Evolutionary conservation across 2,113 vertebrate species (phyloP).

Genomic region (Dasyornis broadbenti): DNA sequence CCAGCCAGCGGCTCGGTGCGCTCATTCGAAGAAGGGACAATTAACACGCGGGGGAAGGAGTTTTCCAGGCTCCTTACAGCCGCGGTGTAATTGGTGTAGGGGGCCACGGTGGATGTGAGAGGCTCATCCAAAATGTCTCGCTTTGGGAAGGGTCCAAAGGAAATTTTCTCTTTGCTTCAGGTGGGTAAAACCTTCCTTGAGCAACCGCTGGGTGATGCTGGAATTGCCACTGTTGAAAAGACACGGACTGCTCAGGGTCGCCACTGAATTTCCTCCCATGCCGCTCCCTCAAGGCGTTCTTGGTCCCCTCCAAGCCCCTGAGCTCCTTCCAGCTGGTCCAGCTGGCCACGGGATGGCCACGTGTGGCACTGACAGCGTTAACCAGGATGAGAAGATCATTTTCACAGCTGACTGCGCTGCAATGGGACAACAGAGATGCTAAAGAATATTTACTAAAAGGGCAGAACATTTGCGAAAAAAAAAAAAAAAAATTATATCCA

Average conservation of each 20-base stretch:
- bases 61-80: neutral
- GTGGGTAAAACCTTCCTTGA: neutral
- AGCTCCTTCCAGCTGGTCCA: neutral
- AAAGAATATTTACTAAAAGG: constrained; percentile 40
- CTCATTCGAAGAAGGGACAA: neutral
- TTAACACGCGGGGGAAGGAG: neutral
- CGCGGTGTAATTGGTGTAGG: fast-evolving
- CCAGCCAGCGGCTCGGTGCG: neutral
- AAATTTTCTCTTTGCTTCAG: neutral
- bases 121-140: neutral
- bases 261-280: neutral
- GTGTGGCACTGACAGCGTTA: neutral
- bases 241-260: neutral
- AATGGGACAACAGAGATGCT: neutral
- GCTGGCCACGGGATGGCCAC: neutral
- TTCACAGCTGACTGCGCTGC: neutral
- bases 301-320: neutral
- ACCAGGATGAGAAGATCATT: neutral
- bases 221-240: neutral
- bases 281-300: neutral
- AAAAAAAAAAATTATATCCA: neutral
- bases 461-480: neutral
- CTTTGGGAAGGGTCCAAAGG: neutral
- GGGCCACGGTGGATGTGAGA: neutral
- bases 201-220: fast-evolving